These are phyloP conservation scores for Planiliza haematocheilus DNA, from an alignment of 2,113 vertebrate genomes.

Conservation along the genomic window DNA sequence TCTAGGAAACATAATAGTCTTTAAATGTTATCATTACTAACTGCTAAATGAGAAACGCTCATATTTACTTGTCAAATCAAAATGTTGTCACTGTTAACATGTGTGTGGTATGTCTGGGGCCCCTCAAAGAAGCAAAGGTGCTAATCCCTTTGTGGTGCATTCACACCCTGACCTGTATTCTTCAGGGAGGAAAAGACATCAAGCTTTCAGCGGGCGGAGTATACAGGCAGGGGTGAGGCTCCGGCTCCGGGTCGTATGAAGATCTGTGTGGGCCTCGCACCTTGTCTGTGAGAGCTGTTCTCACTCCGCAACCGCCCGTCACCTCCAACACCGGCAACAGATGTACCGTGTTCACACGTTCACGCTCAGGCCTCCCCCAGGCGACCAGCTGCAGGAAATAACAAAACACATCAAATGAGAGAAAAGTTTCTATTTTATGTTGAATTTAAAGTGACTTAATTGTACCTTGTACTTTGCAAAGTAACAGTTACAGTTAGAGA, in stretches of 20 bases:
- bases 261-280: slow-evolving; percentile 42
- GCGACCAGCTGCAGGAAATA: too few species aligned
- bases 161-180: slow-evolving; percentile 6
- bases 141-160: slow-evolving; percentile 10
- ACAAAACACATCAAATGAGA: too few species aligned
- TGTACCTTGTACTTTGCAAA: too few species aligned
- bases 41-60: neutral
- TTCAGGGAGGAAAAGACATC: neutral
- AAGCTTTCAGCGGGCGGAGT: slow-evolving; percentile 26
- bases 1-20: neutral
- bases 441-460: too few species aligned
- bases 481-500: too few species aligned
- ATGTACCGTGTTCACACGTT: too few species aligned
- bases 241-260: neutral
- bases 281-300: slow-evolving; percentile 12
- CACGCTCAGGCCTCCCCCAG: too few species aligned
- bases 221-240: neutral
- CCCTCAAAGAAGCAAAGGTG: slow-evolving; percentile 16
- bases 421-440: too few species aligned
- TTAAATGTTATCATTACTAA: neutral
- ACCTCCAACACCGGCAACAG: too few species aligned
- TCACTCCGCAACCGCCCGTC: neutral
- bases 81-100: neutral
- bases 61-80: neutral
- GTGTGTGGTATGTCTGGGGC: slow-evolving; percentile 23